Conservation (phyloP, 1,140 invertebrate genomes). For the Artemia franciscana region DNA sequence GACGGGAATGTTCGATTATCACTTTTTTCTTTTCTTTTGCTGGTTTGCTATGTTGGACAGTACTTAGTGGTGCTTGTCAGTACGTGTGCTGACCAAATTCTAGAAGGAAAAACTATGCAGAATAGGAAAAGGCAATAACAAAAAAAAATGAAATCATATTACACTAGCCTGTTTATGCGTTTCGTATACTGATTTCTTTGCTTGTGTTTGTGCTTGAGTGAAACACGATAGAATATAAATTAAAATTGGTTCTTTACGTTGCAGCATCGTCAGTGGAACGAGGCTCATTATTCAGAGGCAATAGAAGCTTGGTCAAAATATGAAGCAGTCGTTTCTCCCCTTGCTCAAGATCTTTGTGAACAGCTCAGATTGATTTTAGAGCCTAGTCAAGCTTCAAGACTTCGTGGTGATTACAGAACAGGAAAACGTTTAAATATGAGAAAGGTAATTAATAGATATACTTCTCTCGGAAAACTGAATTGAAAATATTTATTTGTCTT, state of each 20-base stretch:
- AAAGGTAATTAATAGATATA: too few species aligned
- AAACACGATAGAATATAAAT: not conserved
- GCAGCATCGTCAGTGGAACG: not conserved
- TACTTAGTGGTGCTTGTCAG: too few species aligned
- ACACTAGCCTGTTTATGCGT: not conserved
- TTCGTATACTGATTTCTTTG: not conserved
- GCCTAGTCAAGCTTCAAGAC: constrained; percentile 69
- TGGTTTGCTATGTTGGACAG: too few species aligned
- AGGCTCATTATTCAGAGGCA: constrained; percentile 8
- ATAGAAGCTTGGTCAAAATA: constrained; percentile 24
- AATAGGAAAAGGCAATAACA: too few species aligned
- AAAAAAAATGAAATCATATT: constrained; percentile 3
- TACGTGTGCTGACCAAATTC: too few species aligned
- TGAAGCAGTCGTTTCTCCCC: constrained; percentile 30
- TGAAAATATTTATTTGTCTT: too few species aligned
- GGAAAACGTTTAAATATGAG: constrained; percentile 96
- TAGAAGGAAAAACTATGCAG: too few species aligned
- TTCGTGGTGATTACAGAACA: constrained; percentile 81
- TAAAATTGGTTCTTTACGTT: not conserved
- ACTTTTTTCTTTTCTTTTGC: too few species aligned
- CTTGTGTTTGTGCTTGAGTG: too few species aligned
- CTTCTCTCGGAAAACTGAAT: too few species aligned
- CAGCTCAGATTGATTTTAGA: constrained; percentile 78
- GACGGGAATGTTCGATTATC: too few species aligned
- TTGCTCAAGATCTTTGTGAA: constrained; percentile 77